Evolutionary conservation across 2,888 invertebrate genomes (phyloP), one percentile per base, ranked within the genome.

Genomic region (Sphaerophoria taeniata): DNA sequence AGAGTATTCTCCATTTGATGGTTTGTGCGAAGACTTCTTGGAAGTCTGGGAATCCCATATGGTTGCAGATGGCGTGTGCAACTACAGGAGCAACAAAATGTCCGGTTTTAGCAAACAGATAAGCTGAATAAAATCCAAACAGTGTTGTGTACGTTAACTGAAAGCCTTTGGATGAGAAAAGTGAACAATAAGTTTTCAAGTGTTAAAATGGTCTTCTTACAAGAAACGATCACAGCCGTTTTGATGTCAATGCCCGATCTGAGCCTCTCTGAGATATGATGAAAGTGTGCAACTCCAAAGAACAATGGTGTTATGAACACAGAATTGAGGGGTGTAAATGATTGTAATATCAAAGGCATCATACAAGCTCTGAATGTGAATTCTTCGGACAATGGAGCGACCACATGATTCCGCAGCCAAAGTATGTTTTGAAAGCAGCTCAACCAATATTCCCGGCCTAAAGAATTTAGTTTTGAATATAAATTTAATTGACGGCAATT

Each of bases 311-410:
- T 97, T 85, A 97, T 93, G 89, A 98, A 95, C 58, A 98, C 95
- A 31, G 97, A 96, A 78, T 94, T 94, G 43, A 94, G 91, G 0
- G 96, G 96, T 34, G 94, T 93, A 88, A 97, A 95, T 90, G 96
- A 96, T 90, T 98, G 97, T 87, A 98, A 92, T 53, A 99, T 93
- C 51, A 98, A 91, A 4, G 98, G 98, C 92, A 98, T 93, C 97
- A 99, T 98, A 90, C 98, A 98, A 0, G 98, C 97, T 87, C 99
- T 94, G 92, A 98, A 99, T 6, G 98, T 97, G 93, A 98, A 97
- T 92, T 99, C 99, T 92, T 99, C 99, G 76, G 98, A 97, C 67
- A 98, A 91, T 0, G 98, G 99, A 0, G 98, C 98, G 88, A 98
- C 96, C 36, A 98, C 92, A 90, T 97, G 96, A 91, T 97, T 98